A percentile compares a stretch with the other conserved stretches of the same genome.
phyloP scores from a whole-genome alignment of 2,888 invertebrate species.

The Stictocephala bisonia region DNA sequence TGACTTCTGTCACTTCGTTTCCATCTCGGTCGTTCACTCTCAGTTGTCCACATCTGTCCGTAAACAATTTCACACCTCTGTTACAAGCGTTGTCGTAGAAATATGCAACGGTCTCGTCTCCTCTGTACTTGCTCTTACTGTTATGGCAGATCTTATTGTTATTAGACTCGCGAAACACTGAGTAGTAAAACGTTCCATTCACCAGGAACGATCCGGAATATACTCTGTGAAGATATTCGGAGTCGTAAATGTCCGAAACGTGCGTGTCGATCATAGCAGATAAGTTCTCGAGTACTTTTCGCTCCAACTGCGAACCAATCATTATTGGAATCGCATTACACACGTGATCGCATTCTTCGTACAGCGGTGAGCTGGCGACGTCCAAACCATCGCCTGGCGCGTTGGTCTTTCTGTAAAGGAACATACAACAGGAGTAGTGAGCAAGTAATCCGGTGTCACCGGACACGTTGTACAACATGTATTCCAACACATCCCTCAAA shows the following conservation, averaged over 20 bases:
- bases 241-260: not conserved
- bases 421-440: slow-evolving; percentile 8
- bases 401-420: no score
- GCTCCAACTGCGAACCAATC: not conserved
- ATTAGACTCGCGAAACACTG: slow-evolving; percentile 1
- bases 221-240: not conserved
- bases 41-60: not conserved
- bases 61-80: slow-evolving; percentile 11
- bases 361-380: no score
- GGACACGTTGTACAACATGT: not conserved
- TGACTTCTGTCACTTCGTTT: not conserved
- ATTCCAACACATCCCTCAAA: slow-evolving; percentile 4
- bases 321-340: not conserved
- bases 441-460: not conserved
- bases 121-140: not conserved
- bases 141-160: slow-evolving; percentile 15
- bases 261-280: not conserved
- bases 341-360: no score
- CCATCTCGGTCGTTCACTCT: slow-evolving; percentile 4
- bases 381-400: no score
- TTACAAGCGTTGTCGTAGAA: slow-evolving; percentile 2
- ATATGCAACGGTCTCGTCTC: not conserved
- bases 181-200: slow-evolving; percentile 6
- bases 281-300: not conserved
- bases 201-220: not conserved